phyloP scores from a whole-genome alignment of 1,140 invertebrate genomes.

The Euglossa dilemma region DNA sequence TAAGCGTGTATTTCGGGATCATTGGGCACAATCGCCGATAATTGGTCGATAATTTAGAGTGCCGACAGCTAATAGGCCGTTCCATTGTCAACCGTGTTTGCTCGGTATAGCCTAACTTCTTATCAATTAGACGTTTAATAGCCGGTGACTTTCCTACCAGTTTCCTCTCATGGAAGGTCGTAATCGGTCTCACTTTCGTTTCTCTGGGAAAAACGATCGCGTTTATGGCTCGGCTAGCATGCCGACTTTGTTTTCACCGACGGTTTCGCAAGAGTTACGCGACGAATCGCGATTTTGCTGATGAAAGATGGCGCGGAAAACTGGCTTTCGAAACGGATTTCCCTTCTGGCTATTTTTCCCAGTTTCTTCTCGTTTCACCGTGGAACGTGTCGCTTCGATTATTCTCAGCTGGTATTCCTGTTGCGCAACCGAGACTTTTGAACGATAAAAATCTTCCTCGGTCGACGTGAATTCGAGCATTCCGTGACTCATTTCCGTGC shows the following conservation, averaged over 20 bases:
- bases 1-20: too few species aligned
- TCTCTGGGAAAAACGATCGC: not conserved
- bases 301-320: not conserved
- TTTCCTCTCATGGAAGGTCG: not conserved
- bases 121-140: not conserved
- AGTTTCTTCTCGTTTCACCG: too few species aligned
- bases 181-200: not conserved
- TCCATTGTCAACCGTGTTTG: too few species aligned
- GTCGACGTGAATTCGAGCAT: not conserved
- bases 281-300: not conserved
- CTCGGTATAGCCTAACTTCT: not conserved
- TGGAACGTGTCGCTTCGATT: not conserved
- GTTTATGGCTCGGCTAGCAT: not conserved
- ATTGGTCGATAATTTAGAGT: too few species aligned
- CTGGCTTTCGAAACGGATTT: not conserved
- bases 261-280: constrained; percentile 16
- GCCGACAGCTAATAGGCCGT: too few species aligned
- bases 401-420: too few species aligned
- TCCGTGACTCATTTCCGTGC: constrained; percentile 23
- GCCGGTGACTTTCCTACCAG: not conserved
- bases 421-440: not conserved
- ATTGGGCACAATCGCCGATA: too few species aligned
- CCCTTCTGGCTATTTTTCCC: not conserved
- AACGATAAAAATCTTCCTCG: constrained; percentile 15
- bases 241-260: constrained; percentile 24